Conservation (phyloP, 2,113 vertebrate species). For the Pollachius pollachius region DNA sequence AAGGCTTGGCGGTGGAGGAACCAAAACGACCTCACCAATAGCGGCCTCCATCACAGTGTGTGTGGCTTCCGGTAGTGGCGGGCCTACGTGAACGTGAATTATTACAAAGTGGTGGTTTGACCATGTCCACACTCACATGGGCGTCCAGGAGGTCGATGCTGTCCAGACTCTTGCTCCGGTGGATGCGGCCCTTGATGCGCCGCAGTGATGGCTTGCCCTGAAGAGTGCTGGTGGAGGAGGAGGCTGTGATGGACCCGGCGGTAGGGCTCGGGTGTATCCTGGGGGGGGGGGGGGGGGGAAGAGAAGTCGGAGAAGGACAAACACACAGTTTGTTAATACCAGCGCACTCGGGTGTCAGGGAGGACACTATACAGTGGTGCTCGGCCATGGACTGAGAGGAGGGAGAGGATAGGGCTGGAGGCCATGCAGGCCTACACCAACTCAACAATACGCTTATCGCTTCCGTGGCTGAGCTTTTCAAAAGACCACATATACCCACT, state of each 20-base stretch:
- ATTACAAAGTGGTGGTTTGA: no score
- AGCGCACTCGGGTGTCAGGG: no score
- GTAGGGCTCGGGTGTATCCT: slow-evolving; percentile 91
- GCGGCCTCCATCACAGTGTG: not conserved
- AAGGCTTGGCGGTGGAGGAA: no score
- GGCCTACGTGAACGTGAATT: no score
- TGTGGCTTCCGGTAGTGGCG: not conserved
- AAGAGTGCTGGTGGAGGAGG: slow-evolving; percentile 82
- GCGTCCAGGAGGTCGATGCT: slow-evolving; percentile 93
- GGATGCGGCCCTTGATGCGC: slow-evolving; percentile 93
- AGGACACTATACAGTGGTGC: no score
- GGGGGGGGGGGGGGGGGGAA: slow-evolving; percentile 16
- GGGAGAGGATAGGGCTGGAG: slow-evolving; percentile 5
- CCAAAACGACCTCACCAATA: no score
- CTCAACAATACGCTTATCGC: not conserved
- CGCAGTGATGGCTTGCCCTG: slow-evolving; percentile 94
- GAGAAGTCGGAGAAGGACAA: slow-evolving; percentile 33
- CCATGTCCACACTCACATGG: slow-evolving; percentile 77
- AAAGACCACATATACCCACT: slow-evolving; percentile 51
- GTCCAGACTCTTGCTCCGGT: slow-evolving; percentile 93
- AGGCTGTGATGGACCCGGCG: slow-evolving; percentile 83
- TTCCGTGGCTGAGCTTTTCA: not conserved
- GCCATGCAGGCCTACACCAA: no score
- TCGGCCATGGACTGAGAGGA: not conserved
- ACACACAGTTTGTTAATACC: slow-evolving; percentile 16